phyloP scores from a whole-genome alignment of 1,140 invertebrate genomes.

The Papilio aristodemus region DNA sequence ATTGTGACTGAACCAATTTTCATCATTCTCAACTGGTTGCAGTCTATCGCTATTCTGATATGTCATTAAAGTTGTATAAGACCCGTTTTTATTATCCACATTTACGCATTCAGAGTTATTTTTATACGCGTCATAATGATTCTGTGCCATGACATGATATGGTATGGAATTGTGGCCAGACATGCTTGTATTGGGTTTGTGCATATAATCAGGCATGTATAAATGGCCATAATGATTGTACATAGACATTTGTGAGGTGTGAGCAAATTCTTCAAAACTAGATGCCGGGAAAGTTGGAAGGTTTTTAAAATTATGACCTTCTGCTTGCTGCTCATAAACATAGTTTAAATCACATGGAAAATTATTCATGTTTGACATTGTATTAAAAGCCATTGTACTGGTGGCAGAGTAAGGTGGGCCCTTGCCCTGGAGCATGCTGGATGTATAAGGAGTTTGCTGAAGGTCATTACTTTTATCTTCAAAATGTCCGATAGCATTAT shows the following conservation, averaged over 20 bases:
- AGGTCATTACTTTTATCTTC: constrained; percentile 58
- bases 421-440: constrained; percentile 72
- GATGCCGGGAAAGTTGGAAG: constrained; percentile 77
- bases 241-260: constrained; percentile 77
- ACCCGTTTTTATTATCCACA: constrained; percentile 70
- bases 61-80: constrained; percentile 81
- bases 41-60: constrained; percentile 84
- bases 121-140: constrained; percentile 75
- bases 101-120: constrained; percentile 59
- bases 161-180: constrained; percentile 60
- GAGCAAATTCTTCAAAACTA: constrained; percentile 81
- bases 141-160: constrained; percentile 60
- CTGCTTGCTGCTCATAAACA: constrained; percentile 64
- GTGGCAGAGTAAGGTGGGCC: constrained; percentile 61
- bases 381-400: constrained; percentile 59
- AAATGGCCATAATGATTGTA: constrained; percentile 81
- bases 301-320: constrained; percentile 64
- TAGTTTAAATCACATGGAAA: constrained; percentile 77
- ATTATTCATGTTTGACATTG: constrained; percentile 66
- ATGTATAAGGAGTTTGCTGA: constrained; percentile 64
- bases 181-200: constrained; percentile 59
- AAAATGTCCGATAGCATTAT: constrained; percentile 53
- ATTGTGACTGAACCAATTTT: constrained; percentile 77
- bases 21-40: constrained; percentile 78
- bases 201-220: constrained; percentile 75